Conservation (phyloP, 2,113 vertebrate genomes). For the Thryonomys swinderianus region DNA sequence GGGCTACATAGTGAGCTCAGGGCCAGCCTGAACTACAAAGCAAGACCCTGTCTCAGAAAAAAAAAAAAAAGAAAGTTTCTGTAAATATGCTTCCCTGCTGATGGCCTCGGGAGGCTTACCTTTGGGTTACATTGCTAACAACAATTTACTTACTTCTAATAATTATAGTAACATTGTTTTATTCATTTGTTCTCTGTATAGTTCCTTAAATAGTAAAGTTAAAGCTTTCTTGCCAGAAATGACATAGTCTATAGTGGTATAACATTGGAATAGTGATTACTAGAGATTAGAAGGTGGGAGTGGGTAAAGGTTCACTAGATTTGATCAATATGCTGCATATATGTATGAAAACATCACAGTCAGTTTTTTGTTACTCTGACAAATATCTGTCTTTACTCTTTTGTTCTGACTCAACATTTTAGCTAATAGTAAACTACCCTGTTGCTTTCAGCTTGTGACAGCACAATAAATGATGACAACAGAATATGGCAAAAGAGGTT, state of each 20-base stretch:
- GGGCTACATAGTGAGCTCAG: no score
- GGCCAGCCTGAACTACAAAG: no score
- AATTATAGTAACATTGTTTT: constrained; percentile 20
- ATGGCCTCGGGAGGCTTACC: neutral
- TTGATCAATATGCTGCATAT: neutral
- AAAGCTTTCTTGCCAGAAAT: constrained; percentile 1
- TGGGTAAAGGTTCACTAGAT: neutral
- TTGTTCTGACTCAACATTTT: neutral
- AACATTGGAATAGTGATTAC: neutral
- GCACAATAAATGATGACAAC: neutral
- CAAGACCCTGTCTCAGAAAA: no score
- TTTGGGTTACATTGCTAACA: constrained; percentile 15
- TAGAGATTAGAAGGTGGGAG: neutral
- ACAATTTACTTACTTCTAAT: constrained; percentile 1
- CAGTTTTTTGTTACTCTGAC: neutral
- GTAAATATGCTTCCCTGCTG: neutral
- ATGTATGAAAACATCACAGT: no score
- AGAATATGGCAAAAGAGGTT: neutral
- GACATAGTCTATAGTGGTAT: neutral
- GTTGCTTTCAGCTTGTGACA: neutral
- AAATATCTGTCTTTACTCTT: neutral
- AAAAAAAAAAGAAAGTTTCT: no score
- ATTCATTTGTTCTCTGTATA: neutral
- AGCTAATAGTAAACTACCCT: neutral
- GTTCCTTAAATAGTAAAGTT: neutral